A percentile compares a stretch with the other conserved stretches of the same genome.
Conservation (phyloP, 2,888 invertebrate species). For the Coleophora flavipennella region DNA sequence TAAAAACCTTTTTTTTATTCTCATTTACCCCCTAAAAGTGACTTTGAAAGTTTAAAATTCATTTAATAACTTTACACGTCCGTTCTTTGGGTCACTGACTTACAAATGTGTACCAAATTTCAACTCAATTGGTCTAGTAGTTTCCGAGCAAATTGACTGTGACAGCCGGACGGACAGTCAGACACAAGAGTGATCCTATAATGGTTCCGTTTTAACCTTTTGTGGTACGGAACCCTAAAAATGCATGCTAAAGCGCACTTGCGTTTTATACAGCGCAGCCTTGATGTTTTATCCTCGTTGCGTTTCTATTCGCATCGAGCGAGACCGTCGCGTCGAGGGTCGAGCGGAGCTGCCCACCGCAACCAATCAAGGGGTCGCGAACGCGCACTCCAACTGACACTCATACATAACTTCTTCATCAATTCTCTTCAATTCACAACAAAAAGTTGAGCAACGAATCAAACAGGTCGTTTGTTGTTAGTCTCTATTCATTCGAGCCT, state of each 20-base stretch:
- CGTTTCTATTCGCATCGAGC: conserved; percentile 16
- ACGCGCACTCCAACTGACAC: conserved; percentile 36
- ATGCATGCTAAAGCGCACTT: conserved; percentile 5
- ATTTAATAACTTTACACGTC: too few species aligned
- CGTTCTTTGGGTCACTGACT: too few species aligned
- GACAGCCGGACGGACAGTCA: too few species aligned
- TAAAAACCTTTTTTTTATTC: too few species aligned
- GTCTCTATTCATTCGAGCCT: conserved; percentile 24
- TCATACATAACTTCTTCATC: conserved; percentile 41
- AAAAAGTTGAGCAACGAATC: conserved; percentile 29
- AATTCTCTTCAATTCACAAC: conserved; percentile 41
- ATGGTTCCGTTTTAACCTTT: too few species aligned
- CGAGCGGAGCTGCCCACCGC: conserved; percentile 31
- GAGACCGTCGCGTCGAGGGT: conserved; percentile 25
- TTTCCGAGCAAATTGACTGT: too few species aligned
- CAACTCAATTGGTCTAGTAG: too few species aligned
- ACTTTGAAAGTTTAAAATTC: too few species aligned
- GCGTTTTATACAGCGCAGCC: conserved; percentile 6
- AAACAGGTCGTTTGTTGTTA: conserved; percentile 28
- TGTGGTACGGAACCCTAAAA: not conserved
- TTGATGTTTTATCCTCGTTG: conserved; percentile 15
- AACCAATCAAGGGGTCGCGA: conserved; percentile 48
- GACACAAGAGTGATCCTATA: too few species aligned
- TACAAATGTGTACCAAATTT: too few species aligned
- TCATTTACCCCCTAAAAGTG: too few species aligned